Percentiles rank a stretch among this genome's conserved stretches.
phyloP scores from a whole-genome alignment of 1,140 invertebrate species.

The Belonocnema kinseyi region DNA sequence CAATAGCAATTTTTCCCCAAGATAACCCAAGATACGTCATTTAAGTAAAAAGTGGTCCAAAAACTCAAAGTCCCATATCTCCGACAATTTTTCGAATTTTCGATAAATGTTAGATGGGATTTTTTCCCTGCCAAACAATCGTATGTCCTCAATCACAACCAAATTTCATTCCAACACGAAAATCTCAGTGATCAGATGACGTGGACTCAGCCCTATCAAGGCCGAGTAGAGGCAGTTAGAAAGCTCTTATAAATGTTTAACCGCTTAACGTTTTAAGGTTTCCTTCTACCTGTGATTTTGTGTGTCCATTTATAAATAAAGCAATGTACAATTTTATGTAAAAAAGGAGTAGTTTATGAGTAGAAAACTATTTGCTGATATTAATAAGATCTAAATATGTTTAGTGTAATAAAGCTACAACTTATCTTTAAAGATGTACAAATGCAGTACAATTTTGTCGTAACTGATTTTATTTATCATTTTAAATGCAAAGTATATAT shows the following conservation, averaged over 20 bases:
- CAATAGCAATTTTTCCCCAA: too few relatives aligned
- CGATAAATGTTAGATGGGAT: too few relatives aligned
- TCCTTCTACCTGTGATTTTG: neutral
- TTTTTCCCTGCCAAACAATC: neutral
- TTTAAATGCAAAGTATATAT: neutral
- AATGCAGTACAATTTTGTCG: neutral
- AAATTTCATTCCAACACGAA: too few relatives aligned
- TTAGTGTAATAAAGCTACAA: neutral
- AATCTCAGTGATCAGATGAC: too few relatives aligned
- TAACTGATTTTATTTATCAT: neutral
- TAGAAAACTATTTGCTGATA: neutral
- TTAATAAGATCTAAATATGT: neutral
- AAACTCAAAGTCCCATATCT: too few relatives aligned
- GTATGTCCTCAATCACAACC: neutral
- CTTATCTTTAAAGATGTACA: neutral
- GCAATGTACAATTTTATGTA: neutral
- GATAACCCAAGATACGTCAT: too few relatives aligned
- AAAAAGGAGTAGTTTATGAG: neutral
- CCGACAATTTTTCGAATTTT: too few relatives aligned
- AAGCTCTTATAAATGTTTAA: neutral
- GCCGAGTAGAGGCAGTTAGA: neutral
- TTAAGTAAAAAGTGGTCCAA: too few relatives aligned
- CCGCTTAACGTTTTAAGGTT: neutral
- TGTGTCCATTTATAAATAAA: neutral
- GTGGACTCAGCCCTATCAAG: neutral